Percentiles rank a stretch among this genome's conserved stretches.
These are phyloP conservation scores for Tetranychus cinnabarinus DNA, from an alignment of 1,140 invertebrate genomes.

Conservation along the genomic window DNA sequence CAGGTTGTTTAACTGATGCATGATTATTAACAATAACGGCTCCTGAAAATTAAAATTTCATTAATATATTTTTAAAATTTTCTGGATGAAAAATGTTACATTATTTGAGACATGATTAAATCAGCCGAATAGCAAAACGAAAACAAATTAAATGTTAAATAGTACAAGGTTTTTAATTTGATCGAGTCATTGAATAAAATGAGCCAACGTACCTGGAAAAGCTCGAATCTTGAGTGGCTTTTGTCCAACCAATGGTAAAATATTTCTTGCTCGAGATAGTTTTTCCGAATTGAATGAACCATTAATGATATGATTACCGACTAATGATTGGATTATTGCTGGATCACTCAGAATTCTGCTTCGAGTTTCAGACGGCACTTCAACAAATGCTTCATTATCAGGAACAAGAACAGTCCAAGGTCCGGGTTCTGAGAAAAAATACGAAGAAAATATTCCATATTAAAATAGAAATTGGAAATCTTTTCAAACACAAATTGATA, in stretches of 20 bases:
- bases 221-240: neutral
- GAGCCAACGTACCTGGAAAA: neutral
- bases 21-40: neutral
- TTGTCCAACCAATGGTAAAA: neutral
- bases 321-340: neutral
- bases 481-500: neutral
- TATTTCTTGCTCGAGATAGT: neutral
- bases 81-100: neutral
- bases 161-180: too few species aligned
- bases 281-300: neutral
- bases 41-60: neutral
- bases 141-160: neutral
- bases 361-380: conserved; percentile 9
- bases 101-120: too few species aligned
- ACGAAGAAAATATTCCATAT: neutral
- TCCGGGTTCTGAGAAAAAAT: conserved; percentile 10
- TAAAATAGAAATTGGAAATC: neutral
- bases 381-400: conserved; percentile 25
- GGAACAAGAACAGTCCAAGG: conserved; percentile 29
- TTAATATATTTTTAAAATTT: neutral
- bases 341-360: neutral
- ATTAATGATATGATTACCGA: neutral
- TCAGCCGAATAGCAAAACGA: neutral
- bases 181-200: too few species aligned
- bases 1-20: conserved; percentile 4